A percentile compares a stretch with the other conserved stretches of the same genome.
phyloP scores from a whole-genome alignment of 2,797 vertebrate species.

The Pelobates cultripes region DNA sequence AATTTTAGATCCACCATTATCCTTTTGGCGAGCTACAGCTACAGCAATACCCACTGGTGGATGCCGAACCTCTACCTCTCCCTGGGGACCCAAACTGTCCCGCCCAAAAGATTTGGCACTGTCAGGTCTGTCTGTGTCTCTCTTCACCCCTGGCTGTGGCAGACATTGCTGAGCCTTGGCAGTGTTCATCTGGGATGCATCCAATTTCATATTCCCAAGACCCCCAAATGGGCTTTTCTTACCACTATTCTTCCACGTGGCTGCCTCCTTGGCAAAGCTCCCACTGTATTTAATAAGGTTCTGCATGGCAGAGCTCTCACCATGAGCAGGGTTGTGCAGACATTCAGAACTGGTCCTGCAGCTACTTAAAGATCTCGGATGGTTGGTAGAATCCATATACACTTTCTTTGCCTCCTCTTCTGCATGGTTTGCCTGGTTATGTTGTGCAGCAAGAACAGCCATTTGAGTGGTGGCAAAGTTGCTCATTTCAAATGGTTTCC shows the following conservation, averaged over 20 bases:
- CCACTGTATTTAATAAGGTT: slow-evolving; percentile 97
- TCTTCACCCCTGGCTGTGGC: slow-evolving; percentile 80
- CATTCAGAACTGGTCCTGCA: slow-evolving; percentile 57
- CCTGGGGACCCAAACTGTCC: slow-evolving; percentile 79
- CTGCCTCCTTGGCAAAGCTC: slow-evolving; percentile 84
- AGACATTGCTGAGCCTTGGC: slow-evolving; percentile 79
- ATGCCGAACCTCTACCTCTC: slow-evolving; percentile 90
- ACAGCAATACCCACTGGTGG: slow-evolving; percentile 95
- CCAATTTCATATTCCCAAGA: slow-evolving; percentile 82
- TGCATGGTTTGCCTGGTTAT: slow-evolving; percentile 77
- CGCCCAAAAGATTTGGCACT: slow-evolving; percentile 90
- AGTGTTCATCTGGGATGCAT: slow-evolving; percentile 58
- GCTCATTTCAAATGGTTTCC: slow-evolving; percentile 89
- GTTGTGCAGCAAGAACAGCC: slow-evolving; percentile 88
- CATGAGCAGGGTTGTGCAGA: slow-evolving; percentile 65
- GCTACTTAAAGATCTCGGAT: slow-evolving; percentile 67
- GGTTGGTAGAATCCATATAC: slow-evolving; percentile 79
- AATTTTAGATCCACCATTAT: slow-evolving; percentile 80
- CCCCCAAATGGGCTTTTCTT: slow-evolving; percentile 89
- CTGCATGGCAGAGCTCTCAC: slow-evolving; percentile 94
- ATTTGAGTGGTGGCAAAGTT: slow-evolving; percentile 93
- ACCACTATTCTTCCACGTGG: slow-evolving; percentile 74
- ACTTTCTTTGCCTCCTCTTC: slow-evolving; percentile 87
- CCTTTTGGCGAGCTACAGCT: slow-evolving; percentile 93
- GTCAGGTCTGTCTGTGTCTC: slow-evolving; percentile 90